Conservation (phyloP, 2,888 invertebrate species). For the Drosophila prostipennis region DNA sequence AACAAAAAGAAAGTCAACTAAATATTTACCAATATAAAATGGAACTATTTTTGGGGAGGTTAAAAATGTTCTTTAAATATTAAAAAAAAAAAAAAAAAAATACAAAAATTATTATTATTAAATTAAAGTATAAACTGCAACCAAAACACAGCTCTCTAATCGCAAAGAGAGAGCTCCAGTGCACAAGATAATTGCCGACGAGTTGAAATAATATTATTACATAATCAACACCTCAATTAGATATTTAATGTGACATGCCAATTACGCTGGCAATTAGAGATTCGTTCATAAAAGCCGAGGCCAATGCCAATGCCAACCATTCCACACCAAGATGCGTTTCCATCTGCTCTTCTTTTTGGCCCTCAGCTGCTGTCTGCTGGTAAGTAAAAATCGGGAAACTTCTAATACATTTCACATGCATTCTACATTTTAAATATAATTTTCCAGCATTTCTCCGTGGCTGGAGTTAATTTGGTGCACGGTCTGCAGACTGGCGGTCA, state of each 20-base stretch:
- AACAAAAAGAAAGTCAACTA: too few relatives aligned
- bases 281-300: constrained; percentile 57
- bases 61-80: too few relatives aligned
- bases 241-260: constrained; percentile 49
- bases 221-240: constrained; percentile 53
- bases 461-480: constrained; percentile 18
- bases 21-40: too few relatives aligned
- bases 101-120: too few relatives aligned
- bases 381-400: not conserved
- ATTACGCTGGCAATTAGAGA: constrained; percentile 48
- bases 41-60: too few relatives aligned
- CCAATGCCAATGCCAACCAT: constrained; percentile 43
- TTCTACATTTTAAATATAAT: not conserved
- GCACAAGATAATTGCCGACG: constrained; percentile 63
- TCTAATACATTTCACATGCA: not conserved
- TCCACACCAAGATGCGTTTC: constrained; percentile 56
- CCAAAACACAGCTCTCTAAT: not conserved
- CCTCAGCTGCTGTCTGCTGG: constrained; percentile 54
- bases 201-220: constrained; percentile 37
- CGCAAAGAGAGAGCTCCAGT: constrained; percentile 37
- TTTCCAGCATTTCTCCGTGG: constrained; percentile 18
- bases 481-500: constrained; percentile 10
- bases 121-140: constrained; percentile 2
- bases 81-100: too few relatives aligned
- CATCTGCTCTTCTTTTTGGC: constrained; percentile 47